phyloP scores from a whole-genome alignment of 1,140 invertebrate species.

The Goniozus legneri region DNA sequence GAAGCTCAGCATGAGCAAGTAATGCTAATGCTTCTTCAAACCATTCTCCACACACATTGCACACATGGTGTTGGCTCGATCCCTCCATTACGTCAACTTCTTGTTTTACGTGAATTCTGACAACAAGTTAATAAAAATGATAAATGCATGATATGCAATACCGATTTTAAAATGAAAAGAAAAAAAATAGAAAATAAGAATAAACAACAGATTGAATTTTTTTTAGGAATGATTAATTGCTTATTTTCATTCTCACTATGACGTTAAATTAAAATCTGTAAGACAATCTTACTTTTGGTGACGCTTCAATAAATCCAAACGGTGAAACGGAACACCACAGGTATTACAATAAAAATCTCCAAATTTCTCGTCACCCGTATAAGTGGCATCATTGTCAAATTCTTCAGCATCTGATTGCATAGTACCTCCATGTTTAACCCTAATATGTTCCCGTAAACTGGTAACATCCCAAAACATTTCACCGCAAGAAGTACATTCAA shows the following conservation, averaged over 20 bases:
- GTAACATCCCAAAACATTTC: conserved; percentile 76
- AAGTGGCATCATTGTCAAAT: conserved; percentile 57
- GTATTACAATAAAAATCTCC: conserved; percentile 72
- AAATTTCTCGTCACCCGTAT: conserved; percentile 63
- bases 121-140: conserved; percentile 1
- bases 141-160: not conserved
- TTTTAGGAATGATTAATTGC: no score
- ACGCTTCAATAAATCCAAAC: conserved; percentile 68
- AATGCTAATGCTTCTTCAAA: conserved; percentile 71
- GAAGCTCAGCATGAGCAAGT: conserved; percentile 71
- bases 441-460: conserved; percentile 64
- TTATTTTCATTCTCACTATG: not conserved
- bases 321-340: conserved; percentile 72
- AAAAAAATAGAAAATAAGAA: no score
- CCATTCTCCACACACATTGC: conserved; percentile 72
- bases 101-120: conserved; percentile 52
- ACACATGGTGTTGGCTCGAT: conserved; percentile 58
- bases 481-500: conserved; percentile 71
- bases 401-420: conserved; percentile 49
- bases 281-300: conserved; percentile 58
- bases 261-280: not conserved
- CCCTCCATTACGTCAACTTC: conserved; percentile 53
- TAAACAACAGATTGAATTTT: no score
- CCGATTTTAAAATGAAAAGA: not conserved
- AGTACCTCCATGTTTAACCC: conserved; percentile 56